Base-by-base conservation (phyloP, 2,113 vertebrate genomes). In the Cyprinus carpio region DNA sequence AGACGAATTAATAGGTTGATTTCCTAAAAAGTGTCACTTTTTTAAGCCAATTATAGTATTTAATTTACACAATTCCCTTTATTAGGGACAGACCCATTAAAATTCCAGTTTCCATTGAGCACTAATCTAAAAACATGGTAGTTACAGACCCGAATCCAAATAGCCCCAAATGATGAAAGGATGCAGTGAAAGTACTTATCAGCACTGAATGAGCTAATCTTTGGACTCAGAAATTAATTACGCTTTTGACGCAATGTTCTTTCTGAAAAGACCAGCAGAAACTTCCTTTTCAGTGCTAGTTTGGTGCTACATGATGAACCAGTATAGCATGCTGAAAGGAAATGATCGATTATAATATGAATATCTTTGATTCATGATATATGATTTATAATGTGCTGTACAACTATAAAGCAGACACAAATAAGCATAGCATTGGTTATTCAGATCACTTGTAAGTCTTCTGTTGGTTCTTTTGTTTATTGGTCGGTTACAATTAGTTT, bases 151-250 rank as follows among this genome's bases (percentile, higher is more conserved):
- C 2, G 2, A 25, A 27, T 69, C 15, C 29, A 69, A 69, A 9
- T 34, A 15, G 74, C 7, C 27, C 18, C 18, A 75, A 20, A 71
- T 71, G 31, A 12, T 75, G 43, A 75, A 54, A 1, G 15, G 46
- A 18, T 75, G 72, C 72, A 49, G 43, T 29, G 43, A 46, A 49
- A n/a, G n/a, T n/a, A n/a, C n/a, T n/a, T 20, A 75, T 75, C n/a
- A 75, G 46, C 74, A 16, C 74, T 29, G 74, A 15, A 46, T 51
- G 46, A 75, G 46, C n/a, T 29, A 75, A 75, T 75, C 23, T 75
- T 75, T 49, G 43, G 46, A 51, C 54, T 51, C 43, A 51, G 74
- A 75, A 74, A 51, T 27, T 75, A 15, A 75, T 75, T 75, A 51
- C n/a, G 16, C 43, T 49, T 75, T 46, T n/a, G 13, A n/a, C 37